Evolutionary conservation across 2,888 invertebrate genomes (phyloP).

Genomic region (Venusia cambrica): DNA sequence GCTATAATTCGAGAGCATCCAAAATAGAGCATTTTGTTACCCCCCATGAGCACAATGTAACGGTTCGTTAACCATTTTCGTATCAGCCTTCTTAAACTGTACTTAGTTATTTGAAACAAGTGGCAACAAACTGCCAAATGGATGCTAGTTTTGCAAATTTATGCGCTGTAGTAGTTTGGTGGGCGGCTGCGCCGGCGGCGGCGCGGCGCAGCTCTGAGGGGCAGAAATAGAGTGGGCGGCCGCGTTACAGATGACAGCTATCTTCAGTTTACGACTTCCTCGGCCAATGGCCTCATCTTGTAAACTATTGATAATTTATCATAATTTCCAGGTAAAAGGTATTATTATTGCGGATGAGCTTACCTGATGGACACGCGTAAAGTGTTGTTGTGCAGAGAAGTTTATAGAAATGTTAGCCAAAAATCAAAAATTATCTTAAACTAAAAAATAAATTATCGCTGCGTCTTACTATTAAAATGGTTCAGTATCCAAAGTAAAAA

Average conservation of each 20-base stretch:
- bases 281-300: conserved; percentile 69
- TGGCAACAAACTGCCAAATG: conserved; percentile 52
- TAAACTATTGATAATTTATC: conserved; percentile 24
- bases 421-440: too few relatives aligned
- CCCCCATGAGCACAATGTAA: conserved; percentile 10
- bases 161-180: conserved; percentile 45
- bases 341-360: conserved; percentile 1
- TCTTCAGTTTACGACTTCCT: conserved; percentile 77
- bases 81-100: conserved; percentile 17
- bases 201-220: conserved; percentile 54
- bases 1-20: too few relatives aligned
- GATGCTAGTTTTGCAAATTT: conserved; percentile 52
- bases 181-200: conserved; percentile 55
- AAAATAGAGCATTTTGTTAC: too few relatives aligned
- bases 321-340: conserved; percentile 5
- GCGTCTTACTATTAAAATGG: too few relatives aligned
- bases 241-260: conserved; percentile 73
- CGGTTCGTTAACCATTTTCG: conserved; percentile 18
- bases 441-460: too few relatives aligned
- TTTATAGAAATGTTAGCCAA: too few relatives aligned
- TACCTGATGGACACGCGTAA: too few relatives aligned
- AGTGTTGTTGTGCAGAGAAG: too few relatives aligned
- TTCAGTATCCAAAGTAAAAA: too few relatives aligned
- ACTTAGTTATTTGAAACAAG: conserved; percentile 34
- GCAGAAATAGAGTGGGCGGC: conserved; percentile 80